Conservation (phyloP, 2,113 vertebrate genomes). For the Dinomys branickii region DNA sequence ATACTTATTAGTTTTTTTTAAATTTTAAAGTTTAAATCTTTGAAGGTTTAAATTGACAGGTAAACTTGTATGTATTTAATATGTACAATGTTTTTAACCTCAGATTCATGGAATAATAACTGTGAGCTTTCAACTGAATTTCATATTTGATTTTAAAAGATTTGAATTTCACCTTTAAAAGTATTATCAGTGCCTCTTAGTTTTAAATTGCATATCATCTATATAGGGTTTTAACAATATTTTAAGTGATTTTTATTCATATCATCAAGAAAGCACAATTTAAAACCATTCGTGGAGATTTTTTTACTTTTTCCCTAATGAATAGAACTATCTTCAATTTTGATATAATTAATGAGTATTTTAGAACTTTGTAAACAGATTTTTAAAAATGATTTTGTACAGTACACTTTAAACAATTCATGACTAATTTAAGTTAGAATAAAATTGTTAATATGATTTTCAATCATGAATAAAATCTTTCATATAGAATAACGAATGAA, state of each 20-base stretch:
- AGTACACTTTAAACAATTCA: neutral
- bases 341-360: neutral
- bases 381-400: neutral
- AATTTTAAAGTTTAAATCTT: neutral
- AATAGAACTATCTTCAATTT: neutral
- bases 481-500: neutral
- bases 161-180: neutral
- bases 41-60: neutral
- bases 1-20: neutral
- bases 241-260: neutral
- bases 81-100: neutral
- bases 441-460: neutral
- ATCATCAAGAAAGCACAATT: neutral
- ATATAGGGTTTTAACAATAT: neutral
- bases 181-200: neutral
- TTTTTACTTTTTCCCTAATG: neutral
- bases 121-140: neutral
- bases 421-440: neutral
- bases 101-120: neutral
- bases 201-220: neutral
- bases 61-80: neutral
- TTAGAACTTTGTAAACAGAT: neutral
- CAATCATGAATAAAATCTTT: conserved; percentile 15
- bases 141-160: conserved; percentile 28
- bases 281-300: neutral